These are phyloP conservation scores for Corydoras maculifer DNA, from an alignment of 2,113 vertebrate species.

Conservation along the genomic window DNA sequence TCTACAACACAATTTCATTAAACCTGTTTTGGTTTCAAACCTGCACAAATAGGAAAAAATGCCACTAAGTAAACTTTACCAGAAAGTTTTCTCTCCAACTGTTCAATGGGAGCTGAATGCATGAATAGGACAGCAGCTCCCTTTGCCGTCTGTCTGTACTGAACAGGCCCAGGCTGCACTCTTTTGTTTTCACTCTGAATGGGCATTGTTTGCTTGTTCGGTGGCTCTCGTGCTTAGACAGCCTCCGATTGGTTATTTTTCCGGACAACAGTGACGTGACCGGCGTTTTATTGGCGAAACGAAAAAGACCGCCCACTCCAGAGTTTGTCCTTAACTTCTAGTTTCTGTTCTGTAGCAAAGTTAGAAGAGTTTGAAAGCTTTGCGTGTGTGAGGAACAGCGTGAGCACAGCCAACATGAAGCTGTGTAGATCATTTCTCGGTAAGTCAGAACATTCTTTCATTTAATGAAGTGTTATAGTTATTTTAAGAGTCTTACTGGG, in stretches of 20 bases:
- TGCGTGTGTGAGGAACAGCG: slow-evolving; percentile 21
- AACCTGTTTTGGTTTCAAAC: too few species aligned
- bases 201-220: slow-evolving; percentile 60
- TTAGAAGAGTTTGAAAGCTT: slow-evolving; percentile 45
- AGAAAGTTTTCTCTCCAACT: slow-evolving; percentile 21
- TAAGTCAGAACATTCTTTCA: slow-evolving; percentile 57
- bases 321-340: slow-evolving; percentile 71
- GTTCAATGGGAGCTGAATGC: slow-evolving; percentile 10
- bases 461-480: not conserved
- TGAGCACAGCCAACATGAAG: slow-evolving; percentile 68
- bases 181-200: slow-evolving; percentile 61
- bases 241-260: slow-evolving; percentile 64
- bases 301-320: slow-evolving; percentile 39
- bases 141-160: slow-evolving; percentile 33
- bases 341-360: slow-evolving; percentile 63
- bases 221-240: slow-evolving; percentile 33
- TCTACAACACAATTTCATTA: too few species aligned
- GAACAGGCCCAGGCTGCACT: slow-evolving; percentile 17
- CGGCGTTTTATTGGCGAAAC: slow-evolving; percentile 65
- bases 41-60: not conserved
- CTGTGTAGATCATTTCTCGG: slow-evolving; percentile 80
- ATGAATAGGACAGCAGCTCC: slow-evolving; percentile 33
- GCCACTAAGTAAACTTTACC: slow-evolving; percentile 9
- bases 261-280: slow-evolving; percentile 44
- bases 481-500: not conserved